phyloP scores from a whole-genome alignment of 2,113 vertebrate genomes.

The Sprattus sprattus region DNA sequence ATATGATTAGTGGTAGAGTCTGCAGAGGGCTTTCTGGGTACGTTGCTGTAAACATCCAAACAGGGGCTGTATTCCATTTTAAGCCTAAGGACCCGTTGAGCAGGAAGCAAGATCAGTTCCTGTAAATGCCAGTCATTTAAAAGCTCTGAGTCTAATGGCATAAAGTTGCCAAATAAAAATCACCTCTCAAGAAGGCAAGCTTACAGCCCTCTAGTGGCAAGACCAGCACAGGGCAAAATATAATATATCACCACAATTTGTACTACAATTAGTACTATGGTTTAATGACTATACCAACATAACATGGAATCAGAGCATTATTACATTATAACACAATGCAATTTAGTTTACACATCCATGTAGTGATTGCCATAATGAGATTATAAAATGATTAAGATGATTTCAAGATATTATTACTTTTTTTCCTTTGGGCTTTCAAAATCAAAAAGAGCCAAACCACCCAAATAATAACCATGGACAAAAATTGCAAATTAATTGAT shows the following conservation, averaged over 20 bases:
- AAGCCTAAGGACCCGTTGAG: neutral
- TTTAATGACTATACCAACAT: neutral
- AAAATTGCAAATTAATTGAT: too few relatives aligned
- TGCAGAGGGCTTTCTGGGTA: neutral
- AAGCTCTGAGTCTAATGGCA: neutral
- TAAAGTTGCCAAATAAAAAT: neutral
- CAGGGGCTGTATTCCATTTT: neutral
- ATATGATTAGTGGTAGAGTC: neutral
- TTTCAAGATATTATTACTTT: too few relatives aligned
- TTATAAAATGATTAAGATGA: too few relatives aligned
- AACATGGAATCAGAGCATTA: too few relatives aligned
- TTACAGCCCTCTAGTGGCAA: conserved; percentile 1
- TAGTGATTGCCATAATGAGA: too few relatives aligned
- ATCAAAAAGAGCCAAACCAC: too few relatives aligned
- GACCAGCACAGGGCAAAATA: neutral
- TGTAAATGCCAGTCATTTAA: neutral
- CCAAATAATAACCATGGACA: too few relatives aligned
- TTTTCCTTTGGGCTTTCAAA: too few relatives aligned
- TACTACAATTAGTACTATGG: neutral
- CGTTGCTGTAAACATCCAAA: neutral
- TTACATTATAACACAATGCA: too few relatives aligned
- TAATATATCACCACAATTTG: too few relatives aligned
- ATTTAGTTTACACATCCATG: too few relatives aligned
- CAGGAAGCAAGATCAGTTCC: neutral
- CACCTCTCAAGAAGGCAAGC: neutral